Evolutionary conservation across 2,888 invertebrate species (phyloP).

Genomic region (Ptychoptera contaminata): DNA sequence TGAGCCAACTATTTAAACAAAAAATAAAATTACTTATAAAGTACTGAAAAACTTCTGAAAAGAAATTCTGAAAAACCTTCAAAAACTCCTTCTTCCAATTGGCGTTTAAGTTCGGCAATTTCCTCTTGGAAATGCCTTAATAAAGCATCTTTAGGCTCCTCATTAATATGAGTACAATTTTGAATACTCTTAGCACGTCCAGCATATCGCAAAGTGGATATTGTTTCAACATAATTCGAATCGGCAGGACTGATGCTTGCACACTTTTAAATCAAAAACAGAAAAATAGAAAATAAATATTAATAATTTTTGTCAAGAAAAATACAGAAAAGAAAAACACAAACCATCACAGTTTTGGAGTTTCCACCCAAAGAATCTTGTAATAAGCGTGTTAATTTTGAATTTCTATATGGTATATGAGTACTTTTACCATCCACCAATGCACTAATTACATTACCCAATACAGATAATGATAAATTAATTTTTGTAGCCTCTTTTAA

Average conservation of each 20-base stretch:
- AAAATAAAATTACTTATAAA: not conserved
- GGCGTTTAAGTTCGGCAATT: conserved; percentile 79
- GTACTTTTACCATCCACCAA: conserved; percentile 93
- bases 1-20: not conserved
- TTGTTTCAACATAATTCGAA: conserved; percentile 91
- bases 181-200: conserved; percentile 96
- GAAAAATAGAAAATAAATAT: conserved; percentile 6
- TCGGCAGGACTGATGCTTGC: conserved; percentile 96
- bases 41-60: too few relatives aligned
- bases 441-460: conserved; percentile 97
- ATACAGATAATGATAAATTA: conserved; percentile 88
- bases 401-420: conserved; percentile 96
- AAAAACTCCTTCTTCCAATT: conserved; percentile 50
- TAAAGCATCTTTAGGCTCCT: conserved; percentile 93
- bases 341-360: conserved; percentile 85
- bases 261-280: conserved; percentile 42
- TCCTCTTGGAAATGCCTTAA: conserved; percentile 92
- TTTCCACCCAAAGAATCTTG: conserved; percentile 97
- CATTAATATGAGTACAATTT: conserved; percentile 90
- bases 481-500: conserved; percentile 96
- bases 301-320: not conserved
- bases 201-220: conserved; percentile 91
- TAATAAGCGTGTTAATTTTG: conserved; percentile 82
- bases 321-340: conserved; percentile 9
- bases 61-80: conserved; percentile 25